phyloP scores from a whole-genome alignment of 1,140 invertebrate genomes.

The Patella vulgata region DNA sequence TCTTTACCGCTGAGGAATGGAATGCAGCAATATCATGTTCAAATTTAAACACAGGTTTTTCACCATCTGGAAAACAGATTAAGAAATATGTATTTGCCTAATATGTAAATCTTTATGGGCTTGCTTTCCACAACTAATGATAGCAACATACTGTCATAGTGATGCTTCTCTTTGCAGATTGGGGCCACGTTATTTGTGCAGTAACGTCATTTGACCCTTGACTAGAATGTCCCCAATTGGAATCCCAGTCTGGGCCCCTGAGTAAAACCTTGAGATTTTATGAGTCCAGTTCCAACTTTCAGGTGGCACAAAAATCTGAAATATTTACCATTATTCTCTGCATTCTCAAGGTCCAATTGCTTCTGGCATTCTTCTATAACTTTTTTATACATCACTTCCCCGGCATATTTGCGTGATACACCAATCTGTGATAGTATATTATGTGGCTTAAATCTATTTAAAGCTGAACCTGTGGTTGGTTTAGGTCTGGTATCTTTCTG shows the following conservation, averaged over 20 bases:
- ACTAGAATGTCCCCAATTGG: too few relatives aligned
- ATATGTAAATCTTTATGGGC: neutral
- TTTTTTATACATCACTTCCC: slow-evolving; percentile 48
- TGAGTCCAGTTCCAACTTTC: too few relatives aligned
- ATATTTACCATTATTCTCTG: neutral
- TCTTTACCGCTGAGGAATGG: slow-evolving; percentile 39
- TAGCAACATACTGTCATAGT: too few relatives aligned
- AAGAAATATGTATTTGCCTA: neutral
- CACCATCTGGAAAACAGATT: neutral
- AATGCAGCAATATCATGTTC: slow-evolving; percentile 46
- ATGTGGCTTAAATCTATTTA: slow-evolving; percentile 51
- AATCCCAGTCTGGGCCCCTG: too few relatives aligned
- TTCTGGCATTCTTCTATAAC: slow-evolving; percentile 42
- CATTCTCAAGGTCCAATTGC: slow-evolving; percentile 14
- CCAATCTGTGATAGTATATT: slow-evolving; percentile 53
- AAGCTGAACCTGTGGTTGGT: slow-evolving; percentile 38
- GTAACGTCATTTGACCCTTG: slow-evolving; percentile 2
- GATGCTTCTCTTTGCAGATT: slow-evolving; percentile 8
- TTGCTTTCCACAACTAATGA: too few relatives aligned
- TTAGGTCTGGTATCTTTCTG: slow-evolving; percentile 68
- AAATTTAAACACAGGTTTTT: slow-evolving; percentile 38
- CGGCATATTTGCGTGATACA: slow-evolving; percentile 52
- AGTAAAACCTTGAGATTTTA: too few relatives aligned
- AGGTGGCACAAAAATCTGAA: too few relatives aligned
- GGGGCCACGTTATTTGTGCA: slow-evolving; percentile 19